These are phyloP conservation scores for Phalacrocorax aristotelis DNA, from an alignment of 2,113 vertebrate genomes.

Conservation along the genomic window DNA sequence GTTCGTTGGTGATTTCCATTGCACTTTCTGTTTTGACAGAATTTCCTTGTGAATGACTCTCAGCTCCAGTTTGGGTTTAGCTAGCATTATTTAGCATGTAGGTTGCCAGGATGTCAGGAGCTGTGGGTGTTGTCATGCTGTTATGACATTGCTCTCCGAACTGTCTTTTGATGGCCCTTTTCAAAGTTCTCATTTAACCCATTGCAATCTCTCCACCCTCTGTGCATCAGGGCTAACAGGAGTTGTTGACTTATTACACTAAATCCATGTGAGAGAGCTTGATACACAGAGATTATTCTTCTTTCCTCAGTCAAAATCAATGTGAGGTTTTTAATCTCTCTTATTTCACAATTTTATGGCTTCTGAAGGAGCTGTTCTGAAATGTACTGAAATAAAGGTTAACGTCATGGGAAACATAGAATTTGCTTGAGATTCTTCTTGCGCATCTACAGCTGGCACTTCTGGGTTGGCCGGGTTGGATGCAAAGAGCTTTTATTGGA, in stretches of 20 bases:
- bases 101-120: neutral
- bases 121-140: rapidly evolving
- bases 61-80: neutral
- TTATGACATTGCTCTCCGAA: neutral
- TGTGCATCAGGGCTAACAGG: neutral
- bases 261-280: neutral
- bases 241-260: neutral
- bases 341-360: neutral
- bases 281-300: neutral
- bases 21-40: neutral
- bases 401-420: rapidly evolving
- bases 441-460: neutral
- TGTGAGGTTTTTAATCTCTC: neutral
- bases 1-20: neutral
- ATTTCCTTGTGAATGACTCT: neutral
- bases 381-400: neutral
- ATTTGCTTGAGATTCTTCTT: neutral
- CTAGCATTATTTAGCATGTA: neutral
- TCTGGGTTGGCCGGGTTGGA: neutral
- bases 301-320: neutral
- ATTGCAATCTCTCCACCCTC: neutral
- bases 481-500: neutral
- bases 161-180: neutral
- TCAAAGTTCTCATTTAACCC: neutral
- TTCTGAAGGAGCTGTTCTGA: neutral